Evolutionary conservation across 2,888 invertebrate species (phyloP), one percentile per base, ranked within the genome.

Genomic region (Tetheella fluctuosa): DNA sequence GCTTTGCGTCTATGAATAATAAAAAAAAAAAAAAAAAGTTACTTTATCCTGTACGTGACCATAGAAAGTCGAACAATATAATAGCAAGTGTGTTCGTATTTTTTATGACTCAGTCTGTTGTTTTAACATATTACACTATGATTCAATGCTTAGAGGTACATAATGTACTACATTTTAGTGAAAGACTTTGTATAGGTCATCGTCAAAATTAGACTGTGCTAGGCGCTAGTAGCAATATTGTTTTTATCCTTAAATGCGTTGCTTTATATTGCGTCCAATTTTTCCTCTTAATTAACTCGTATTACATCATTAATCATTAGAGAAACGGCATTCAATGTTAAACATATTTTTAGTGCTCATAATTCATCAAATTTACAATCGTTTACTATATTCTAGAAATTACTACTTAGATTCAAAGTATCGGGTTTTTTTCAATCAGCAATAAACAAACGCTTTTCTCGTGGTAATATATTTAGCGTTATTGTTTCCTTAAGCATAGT

Each of bases 31-130:
- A 54, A 57, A 60, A 63, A 63, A 57, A 39, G 52, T 63, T 58
- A 58, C 56, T 64, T 69, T 68, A 70, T 71, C 66, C 70, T 68
- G 67, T 70, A 76, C 71, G 70, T 74, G 72, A 74, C 73, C 67
- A 61, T 74, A 81, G 83, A 84, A 83, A 84, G 83, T 76, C 62
- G 61, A 64, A 66, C 64, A 65, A 65, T 72, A 70, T 70, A 72
- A 74, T 68, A 64, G 37, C 54, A 58, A 58, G 59, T 67, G 64
- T 67, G 64, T 64, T 66, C 59, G 61, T 70, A 73, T 71, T 68
- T 73, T 73, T 65, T 65, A 66, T 86, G 84, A 83, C 67, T 85
- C 84, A 84, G 61, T 20, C 28, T 65, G 69, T 64, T 71, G 72
- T 74, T 72, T 65, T 61, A 68, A 67, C 70, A 73, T 71, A 73